These are phyloP conservation scores for Euspilapteryx auroguttella DNA, from an alignment of 2,888 invertebrate genomes.

Conservation along the genomic window DNA sequence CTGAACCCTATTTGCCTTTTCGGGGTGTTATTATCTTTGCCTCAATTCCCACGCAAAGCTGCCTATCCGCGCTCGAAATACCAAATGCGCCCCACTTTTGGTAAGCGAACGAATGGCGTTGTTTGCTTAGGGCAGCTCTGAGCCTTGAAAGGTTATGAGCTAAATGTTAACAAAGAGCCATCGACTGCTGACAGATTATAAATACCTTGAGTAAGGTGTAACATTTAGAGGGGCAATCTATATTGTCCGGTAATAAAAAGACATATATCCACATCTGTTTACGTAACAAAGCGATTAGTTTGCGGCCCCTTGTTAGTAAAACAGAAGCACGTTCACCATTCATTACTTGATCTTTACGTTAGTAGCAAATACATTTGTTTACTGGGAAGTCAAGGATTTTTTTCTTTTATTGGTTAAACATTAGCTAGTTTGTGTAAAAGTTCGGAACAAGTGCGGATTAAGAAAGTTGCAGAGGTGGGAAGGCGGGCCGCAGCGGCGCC, in stretches of 20 bases:
- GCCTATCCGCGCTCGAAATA: conserved; percentile 52
- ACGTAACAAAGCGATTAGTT: not conserved
- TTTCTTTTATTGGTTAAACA: no score
- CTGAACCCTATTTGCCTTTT: conserved; percentile 53
- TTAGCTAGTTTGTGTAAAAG: no score
- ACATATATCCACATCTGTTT: no score
- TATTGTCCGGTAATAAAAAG: no score
- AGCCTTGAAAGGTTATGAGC: conserved; percentile 39
- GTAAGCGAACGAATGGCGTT: conserved; percentile 36
- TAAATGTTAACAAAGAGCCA: conserved; percentile 38
- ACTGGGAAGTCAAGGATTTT: no score
- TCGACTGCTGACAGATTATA: conserved; percentile 18
- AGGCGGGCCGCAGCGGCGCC: no score
- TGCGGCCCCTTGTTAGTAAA: no score
- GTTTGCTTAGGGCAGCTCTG: conserved; percentile 47
- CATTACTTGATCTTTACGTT: no score
- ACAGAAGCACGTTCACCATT: no score
- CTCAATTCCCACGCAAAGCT: conserved; percentile 49
- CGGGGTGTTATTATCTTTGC: conserved; percentile 46
- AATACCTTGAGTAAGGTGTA: conserved; percentile 22
- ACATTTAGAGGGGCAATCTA: conserved; percentile 13
- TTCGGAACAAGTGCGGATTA: no score
- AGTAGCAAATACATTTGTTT: no score
- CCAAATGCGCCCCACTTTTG: conserved; percentile 57
- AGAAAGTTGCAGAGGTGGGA: no score